Conservation (phyloP, 2,797 vertebrate species). For the Loriculus beryllinus region DNA sequence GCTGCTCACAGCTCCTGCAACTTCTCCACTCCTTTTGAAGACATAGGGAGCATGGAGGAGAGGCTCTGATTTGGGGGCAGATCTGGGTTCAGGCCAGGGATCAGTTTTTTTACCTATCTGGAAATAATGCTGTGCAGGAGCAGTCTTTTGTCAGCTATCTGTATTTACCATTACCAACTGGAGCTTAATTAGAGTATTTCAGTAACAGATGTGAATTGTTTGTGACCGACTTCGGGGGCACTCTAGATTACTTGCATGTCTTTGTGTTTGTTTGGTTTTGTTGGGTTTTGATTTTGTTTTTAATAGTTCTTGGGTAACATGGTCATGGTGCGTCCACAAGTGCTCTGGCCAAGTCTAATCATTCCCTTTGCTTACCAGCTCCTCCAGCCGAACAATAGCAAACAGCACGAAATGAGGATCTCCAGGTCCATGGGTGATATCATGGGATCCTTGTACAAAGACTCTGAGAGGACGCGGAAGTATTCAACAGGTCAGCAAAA, state of each 20-base stretch:
- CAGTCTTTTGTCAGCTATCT: neutral
- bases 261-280: neutral
- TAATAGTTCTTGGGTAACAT: neutral
- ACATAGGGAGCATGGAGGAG: neutral
- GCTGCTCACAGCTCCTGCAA: neutral
- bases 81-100: neutral
- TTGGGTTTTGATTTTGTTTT: neutral
- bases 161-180: neutral
- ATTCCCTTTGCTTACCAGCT: constrained; percentile 72
- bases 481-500: constrained; percentile 85
- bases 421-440: constrained; percentile 91
- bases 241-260: neutral
- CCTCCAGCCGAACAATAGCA: constrained; percentile 88
- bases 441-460: constrained; percentile 88
- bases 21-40: neutral
- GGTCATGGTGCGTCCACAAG: neutral
- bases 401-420: constrained; percentile 89
- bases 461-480: constrained; percentile 86
- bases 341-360: neutral
- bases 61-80: neutral
- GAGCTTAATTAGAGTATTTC: neutral
- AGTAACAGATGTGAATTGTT: neutral
- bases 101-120: neutral
- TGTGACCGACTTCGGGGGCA: neutral
- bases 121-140: neutral